phyloP scores from a whole-genome alignment of 2,797 vertebrate species.

The Lagorchestes hirsutus region DNA sequence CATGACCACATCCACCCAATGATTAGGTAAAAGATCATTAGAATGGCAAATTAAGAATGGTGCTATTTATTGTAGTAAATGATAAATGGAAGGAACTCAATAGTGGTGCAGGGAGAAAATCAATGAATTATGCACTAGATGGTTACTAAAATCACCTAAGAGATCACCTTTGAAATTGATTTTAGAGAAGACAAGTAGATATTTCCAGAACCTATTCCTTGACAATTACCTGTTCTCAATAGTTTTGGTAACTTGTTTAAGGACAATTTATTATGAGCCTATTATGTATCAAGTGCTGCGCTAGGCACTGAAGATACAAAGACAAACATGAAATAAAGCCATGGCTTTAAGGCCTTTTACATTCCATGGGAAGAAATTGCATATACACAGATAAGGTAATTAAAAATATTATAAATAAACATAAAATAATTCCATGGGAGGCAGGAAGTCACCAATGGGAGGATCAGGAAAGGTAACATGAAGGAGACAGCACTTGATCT shows the following conservation, averaged over 20 bases:
- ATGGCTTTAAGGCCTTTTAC: background rate
- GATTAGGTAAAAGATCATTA: background rate
- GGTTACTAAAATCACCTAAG: background rate
- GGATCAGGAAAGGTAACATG: background rate
- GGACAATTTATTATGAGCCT: background rate
- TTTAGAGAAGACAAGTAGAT: background rate
- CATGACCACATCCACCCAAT: background rate
- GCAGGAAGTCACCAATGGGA: background rate
- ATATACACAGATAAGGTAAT: background rate
- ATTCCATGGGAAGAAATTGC: background rate
- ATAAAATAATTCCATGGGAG: background rate
- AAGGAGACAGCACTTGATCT: background rate
- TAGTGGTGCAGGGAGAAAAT: background rate
- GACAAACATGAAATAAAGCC: background rate
- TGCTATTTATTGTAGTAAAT: background rate
- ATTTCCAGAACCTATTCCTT: background rate
- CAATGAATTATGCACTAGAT: background rate
- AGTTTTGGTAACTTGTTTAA: background rate
- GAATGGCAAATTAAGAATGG: background rate
- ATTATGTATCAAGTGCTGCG: background rate
- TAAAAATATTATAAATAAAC: background rate
- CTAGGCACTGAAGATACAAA: background rate
- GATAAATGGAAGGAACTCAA: background rate
- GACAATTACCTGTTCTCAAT: background rate
- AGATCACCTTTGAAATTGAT: background rate